Base-by-base conservation (phyloP, 2,888 invertebrate genomes). In the Orchesellides sinensis region DNA sequence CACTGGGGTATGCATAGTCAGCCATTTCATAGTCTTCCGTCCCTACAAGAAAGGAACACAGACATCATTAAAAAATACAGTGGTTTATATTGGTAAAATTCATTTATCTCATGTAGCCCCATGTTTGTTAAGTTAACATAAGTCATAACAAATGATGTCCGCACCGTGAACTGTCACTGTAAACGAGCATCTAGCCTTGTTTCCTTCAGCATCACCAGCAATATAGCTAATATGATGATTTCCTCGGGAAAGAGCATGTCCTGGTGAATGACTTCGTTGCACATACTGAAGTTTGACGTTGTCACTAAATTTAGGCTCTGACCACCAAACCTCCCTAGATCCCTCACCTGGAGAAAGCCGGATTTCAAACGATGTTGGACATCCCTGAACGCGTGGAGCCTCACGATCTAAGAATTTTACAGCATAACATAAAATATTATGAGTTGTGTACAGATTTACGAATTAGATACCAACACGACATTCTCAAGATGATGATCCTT, bases 161-260 rank as follows among this genome's bases (percentile, higher is more conserved):
- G 65, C 89, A 93, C 93, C 91, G 90, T 91, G 92, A 66, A 94
- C 92, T 84, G 91, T 92, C 82, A 94, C 91, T 21, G 92, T 92
- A 89, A 94, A 94, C 88, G 92, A 92, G 89, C 94, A 94, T 85
- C 92, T 92, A 61, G 92, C 92, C 86, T 91, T 91, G 88, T 92
- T 92, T 63, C 93, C 93, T 86, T 93, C 92, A 27, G 92, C 91
- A 89, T 93, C 94, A 84, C 92, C 92, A 19, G 93, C 94, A 83
- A 93, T 91, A 88, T 94, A 94, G 77, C 92, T 92, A 21, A 94
- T 91, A 72, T 92, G 92, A 89, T 94, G 93, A 47, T 91, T 89
- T 5, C 94, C 94, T 23, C 91, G 89, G 8, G 92, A 91, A 88
- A 94, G 92, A 80, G 91, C 89, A 79, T 92, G 91, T 63, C 94